phyloP scores from a whole-genome alignment of 1,140 invertebrate genomes.

The Apis mellifera region Amel_HAv3.1 CM009932.2:11048001-11048500 shows the following conservation, averaged over 20 bases:
- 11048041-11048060: constrained; percentile 62
- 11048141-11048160: constrained; percentile 29
- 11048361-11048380: background rate
- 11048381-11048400: no score
- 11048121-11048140: constrained; percentile 31
- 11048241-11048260: no score
- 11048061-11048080: constrained; percentile 58
- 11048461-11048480: background rate
- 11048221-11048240: no score
- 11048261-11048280: background rate
- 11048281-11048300: background rate
- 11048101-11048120: constrained; percentile 46
- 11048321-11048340: background rate
- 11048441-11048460: background rate
- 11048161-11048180: background rate
- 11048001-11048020: constrained; percentile 44
- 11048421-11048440: no score
- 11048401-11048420: no score
- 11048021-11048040: constrained; percentile 62
- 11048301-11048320: no score
- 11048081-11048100: constrained; percentile 56
- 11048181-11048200: constrained; percentile 38
- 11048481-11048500: background rate
- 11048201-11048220: constrained; percentile 26
- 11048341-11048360: background rate